Conservation (phyloP, 2,113 vertebrate genomes). For the Melanerpes formicivorus region DNA sequence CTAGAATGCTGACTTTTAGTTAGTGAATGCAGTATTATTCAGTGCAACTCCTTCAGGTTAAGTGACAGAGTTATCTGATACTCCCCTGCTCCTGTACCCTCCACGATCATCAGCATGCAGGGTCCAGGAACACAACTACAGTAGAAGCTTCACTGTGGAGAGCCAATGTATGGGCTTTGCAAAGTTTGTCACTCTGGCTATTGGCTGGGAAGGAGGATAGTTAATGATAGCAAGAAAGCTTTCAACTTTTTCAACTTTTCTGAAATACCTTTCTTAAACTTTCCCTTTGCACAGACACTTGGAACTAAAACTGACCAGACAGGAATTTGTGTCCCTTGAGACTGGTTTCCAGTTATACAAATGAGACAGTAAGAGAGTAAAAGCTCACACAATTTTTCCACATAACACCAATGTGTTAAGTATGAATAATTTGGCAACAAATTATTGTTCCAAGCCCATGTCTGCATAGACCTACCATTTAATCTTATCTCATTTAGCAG, state of each 20-base stretch:
- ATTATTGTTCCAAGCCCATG: background rate
- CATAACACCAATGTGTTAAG: background rate
- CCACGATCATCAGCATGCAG: background rate
- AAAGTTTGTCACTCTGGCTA: background rate
- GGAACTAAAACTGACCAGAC: conserved; percentile 54
- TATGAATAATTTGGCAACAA: background rate
- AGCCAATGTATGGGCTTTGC: fast-evolving
- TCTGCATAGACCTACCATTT: background rate
- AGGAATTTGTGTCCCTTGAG: conserved; percentile 37
- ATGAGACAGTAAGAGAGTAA: conserved; percentile 5
- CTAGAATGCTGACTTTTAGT: background rate
- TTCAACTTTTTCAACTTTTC: background rate
- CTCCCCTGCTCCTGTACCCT: background rate
- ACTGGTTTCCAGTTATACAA: conserved; percentile 31
- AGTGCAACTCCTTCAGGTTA: background rate
- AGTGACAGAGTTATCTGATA: background rate
- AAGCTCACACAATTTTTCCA: conserved; percentile 37
- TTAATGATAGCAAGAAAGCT: background rate
- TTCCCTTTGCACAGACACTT: background rate
- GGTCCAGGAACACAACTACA: background rate
- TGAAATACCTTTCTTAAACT: conserved; percentile 11
- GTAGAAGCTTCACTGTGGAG: background rate
- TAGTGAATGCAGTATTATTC: background rate
- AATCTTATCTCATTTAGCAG: background rate
- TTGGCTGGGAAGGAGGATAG: background rate